Percentiles rank a stretch among this genome's conserved stretches.
phyloP scores from a whole-genome alignment of 2,797 vertebrate genomes.

The Merluccius polli region DNA sequence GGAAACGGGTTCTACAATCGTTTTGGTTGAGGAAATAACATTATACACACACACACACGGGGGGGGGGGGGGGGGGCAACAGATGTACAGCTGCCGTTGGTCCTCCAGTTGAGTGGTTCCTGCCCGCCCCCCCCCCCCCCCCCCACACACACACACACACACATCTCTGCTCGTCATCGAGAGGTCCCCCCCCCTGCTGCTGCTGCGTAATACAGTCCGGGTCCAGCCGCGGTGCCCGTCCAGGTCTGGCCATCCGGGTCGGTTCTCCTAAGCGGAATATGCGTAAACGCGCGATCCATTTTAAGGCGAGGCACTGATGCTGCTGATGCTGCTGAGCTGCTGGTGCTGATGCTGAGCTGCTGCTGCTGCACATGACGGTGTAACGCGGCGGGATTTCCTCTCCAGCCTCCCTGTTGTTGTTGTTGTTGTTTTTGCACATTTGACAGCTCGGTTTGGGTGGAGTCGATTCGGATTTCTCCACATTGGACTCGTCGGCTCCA shows the following conservation, averaged over 20 bases:
- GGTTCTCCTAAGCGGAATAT: slow-evolving; percentile 47
- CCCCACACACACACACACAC: background rate
- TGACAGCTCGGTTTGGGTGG: slow-evolving; percentile 64
- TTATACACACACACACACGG: background rate
- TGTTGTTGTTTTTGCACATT: slow-evolving; percentile 32
- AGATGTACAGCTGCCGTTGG: slow-evolving; percentile 34
- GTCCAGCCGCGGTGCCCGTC: slow-evolving; percentile 56
- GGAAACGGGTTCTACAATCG: too few relatives aligned
- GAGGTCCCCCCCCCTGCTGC: slow-evolving; percentile 68
- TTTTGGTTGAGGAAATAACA: too few relatives aligned
- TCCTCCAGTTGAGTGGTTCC: slow-evolving; percentile 52
- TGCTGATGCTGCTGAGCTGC: background rate
- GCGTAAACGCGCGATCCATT: slow-evolving; percentile 3
- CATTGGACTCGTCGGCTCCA: slow-evolving; percentile 57
- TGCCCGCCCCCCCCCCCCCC: slow-evolving; percentile 14
- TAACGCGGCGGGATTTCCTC: background rate
- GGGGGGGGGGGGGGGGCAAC: too few relatives aligned
- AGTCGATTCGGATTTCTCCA: slow-evolving; percentile 70
- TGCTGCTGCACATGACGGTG: background rate
- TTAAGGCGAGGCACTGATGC: background rate
- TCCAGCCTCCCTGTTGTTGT: background rate
- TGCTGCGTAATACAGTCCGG: slow-evolving; percentile 56
- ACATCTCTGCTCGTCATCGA: slow-evolving; percentile 61
- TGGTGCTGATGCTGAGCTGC: too few relatives aligned
- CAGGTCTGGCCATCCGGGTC: slow-evolving; percentile 48